Evolutionary conservation across 53 echinoderm and acorn worm species (phyloP), one percentile per base, ranked within the genome.

Genomic region (Arbacia lixula): DNA sequence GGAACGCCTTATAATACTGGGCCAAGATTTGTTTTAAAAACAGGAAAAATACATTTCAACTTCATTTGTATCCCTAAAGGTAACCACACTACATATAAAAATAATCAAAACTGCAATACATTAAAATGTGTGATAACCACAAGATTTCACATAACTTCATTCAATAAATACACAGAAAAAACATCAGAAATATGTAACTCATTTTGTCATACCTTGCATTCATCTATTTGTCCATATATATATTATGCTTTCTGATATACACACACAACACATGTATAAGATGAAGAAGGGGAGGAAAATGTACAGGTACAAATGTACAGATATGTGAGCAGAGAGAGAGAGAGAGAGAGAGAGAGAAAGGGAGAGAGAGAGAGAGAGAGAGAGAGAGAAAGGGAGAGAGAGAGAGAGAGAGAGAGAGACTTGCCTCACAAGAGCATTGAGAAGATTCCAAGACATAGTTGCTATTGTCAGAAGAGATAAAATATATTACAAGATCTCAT

Each of bases 161-260:
- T 66, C 66, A 66, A 66, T 66, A 71, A 71, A 71, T 46, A 71
- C n/a, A 12, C 29, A 3, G 50, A 71, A 71, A 71, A 42, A 17
- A 46, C 68, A 25, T 42, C 40, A 71, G 35, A 43, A 68, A 46
- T 40, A 71, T 40, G 40, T 29, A 71, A 71, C 29, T 42, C 50
- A 71, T 25, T 43, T 11, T 40, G 39, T 40, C 14, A 36, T 71
- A 71, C 71, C 41, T 71, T 71, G 41, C 41, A 71, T 71, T 71
- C 9, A 24, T 27, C 24, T 21, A 37, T 37, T 66, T 66, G 66
- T 66, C 66, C 66, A 66, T 66, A 66, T 66, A 66, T 66, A 66
- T 66, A 66, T 66, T 66, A 66, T 4, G 38, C 36, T n/a, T 66
- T 66, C 66, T 66, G 66, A 66, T 66, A 66, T 66, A 66, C n/a